A percentile compares a stretch with the other conserved stretches of the same genome.
Conservation (phyloP, 2,888 invertebrate species). For the Saturnia pavonia region DNA sequence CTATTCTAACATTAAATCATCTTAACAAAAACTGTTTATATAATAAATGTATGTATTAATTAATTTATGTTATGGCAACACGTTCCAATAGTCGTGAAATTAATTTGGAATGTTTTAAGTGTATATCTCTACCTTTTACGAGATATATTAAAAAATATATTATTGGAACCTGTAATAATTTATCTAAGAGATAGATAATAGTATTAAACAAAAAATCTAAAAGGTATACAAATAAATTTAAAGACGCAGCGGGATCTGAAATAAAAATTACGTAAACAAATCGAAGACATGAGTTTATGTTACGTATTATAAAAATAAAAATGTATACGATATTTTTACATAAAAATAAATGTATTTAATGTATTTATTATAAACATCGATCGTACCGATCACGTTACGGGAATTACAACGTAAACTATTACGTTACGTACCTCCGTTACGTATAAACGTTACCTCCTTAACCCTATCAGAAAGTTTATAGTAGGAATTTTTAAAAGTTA, state of each 20-base stretch:
- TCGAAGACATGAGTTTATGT: too few relatives aligned
- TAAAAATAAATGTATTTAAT: neutral
- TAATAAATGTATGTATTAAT: neutral
- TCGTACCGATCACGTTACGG: neutral
- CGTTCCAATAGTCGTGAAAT: neutral
- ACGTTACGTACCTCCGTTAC: too few relatives aligned
- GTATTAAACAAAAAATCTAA: too few relatives aligned
- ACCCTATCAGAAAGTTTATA: neutral
- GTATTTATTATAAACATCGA: neutral
- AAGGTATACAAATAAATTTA: too few relatives aligned
- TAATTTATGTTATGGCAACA: slow-evolving; percentile 5
- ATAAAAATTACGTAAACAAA: too few relatives aligned
- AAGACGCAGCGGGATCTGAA: too few relatives aligned
- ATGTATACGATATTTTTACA: too few relatives aligned
- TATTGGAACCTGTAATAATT: neutral
- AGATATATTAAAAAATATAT: neutral
- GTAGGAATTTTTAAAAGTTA: neutral
- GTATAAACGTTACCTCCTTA: neutral
- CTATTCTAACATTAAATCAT: slow-evolving; percentile 22
- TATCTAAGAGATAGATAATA: neutral
- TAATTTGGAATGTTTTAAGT: slow-evolving; percentile 17
- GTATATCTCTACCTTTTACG: neutral
- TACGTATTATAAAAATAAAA: too few relatives aligned
- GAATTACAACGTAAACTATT: neutral
- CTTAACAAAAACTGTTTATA: neutral